A percentile compares a stretch with the other conserved stretches of the same genome.
Evolutionary conservation across 2,113 vertebrate genomes (phyloP).

Genomic region (Tangachromis dhanisi): DNA sequence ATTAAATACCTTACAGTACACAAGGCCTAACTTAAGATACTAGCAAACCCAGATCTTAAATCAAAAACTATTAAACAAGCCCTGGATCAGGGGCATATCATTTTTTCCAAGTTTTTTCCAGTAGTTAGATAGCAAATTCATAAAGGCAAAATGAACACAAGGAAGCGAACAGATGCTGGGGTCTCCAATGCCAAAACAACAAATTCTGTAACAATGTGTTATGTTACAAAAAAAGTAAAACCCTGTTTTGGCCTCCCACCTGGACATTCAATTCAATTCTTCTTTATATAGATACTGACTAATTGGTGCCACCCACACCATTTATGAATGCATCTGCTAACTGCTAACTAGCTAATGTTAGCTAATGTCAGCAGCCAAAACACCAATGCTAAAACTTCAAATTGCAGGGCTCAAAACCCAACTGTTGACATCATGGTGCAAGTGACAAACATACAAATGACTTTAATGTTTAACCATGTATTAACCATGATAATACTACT

Average conservation of each 20-base stretch:
- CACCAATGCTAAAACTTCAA: not conserved
- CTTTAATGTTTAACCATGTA: not conserved
- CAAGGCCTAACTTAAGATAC: not conserved
- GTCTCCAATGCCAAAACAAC: not conserved
- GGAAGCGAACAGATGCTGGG: not conserved
- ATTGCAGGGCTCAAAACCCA: not conserved
- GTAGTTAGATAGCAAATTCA: not conserved
- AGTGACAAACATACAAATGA: not conserved
- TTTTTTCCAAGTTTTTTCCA: not conserved
- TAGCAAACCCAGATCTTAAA: not conserved
- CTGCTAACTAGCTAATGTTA: not conserved
- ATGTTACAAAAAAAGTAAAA: not conserved
- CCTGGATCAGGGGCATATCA: not conserved
- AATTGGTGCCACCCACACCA: not conserved
- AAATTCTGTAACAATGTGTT: not conserved
- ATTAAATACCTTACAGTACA: not conserved
- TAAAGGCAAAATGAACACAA: not conserved
- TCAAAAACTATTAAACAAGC: not conserved
- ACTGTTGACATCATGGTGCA: not conserved
- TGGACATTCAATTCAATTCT: accelerated
- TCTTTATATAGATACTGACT: not conserved
- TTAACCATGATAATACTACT: not conserved
- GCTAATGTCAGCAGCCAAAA: not conserved
- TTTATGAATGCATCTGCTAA: not conserved
- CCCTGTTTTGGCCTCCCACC: not conserved